Conservation (phyloP, 2,888 invertebrate species). For the Drosophila kambysellisi region DNA sequence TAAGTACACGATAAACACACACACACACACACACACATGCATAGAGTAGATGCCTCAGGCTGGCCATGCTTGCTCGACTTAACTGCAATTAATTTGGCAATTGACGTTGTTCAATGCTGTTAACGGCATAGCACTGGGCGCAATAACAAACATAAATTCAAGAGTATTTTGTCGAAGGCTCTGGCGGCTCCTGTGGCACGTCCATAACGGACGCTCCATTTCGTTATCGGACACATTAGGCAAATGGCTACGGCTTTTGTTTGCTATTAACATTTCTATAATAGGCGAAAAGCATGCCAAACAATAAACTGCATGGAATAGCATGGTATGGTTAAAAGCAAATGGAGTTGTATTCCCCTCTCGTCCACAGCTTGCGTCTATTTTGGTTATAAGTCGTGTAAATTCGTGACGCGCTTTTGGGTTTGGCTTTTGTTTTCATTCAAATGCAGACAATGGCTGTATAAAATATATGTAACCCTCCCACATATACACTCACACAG, state of each 20-base stretch:
- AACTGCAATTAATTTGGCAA: conserved; percentile 85
- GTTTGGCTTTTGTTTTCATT: conserved; percentile 79
- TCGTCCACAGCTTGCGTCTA: conserved; percentile 33
- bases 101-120: conserved; percentile 67
- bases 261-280: conserved; percentile 61
- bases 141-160: conserved; percentile 43
- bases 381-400: conserved; percentile 75
- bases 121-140: conserved; percentile 2
- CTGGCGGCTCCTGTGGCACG: conserved; percentile 16
- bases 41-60: neutral
- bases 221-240: conserved; percentile 68
- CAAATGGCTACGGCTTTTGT: conserved; percentile 68
- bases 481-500: conserved; percentile 6
- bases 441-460: conserved; percentile 73
- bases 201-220: conserved; percentile 49
- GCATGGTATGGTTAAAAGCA: conserved; percentile 50
- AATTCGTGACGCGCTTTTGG: conserved; percentile 79
- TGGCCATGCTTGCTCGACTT: conserved; percentile 75
- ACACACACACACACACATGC: neutral
- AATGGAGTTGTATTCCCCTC: conserved; percentile 66
- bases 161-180: conserved; percentile 22
- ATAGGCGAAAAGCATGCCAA: conserved; percentile 73
- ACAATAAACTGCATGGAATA: conserved; percentile 71
- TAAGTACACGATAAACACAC: conserved; percentile 1
- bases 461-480: conserved; percentile 56